phyloP scores from a whole-genome alignment of 2,113 vertebrate species.

The Heterochromis multidens region DNA sequence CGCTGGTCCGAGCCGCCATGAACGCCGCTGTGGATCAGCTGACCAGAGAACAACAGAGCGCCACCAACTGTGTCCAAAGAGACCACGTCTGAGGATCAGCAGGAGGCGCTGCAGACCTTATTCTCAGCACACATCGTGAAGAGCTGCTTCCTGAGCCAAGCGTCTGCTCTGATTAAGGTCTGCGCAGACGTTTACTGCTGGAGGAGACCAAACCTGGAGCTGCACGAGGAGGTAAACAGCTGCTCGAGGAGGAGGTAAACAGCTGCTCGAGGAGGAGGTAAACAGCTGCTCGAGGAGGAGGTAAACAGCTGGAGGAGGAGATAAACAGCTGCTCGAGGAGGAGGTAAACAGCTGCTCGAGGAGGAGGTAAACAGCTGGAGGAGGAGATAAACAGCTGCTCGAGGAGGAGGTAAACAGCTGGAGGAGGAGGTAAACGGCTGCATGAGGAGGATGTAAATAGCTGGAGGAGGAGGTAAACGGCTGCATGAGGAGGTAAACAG shows the following conservation, averaged over 20 bases:
- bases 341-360: too few relatives aligned
- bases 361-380: not conserved
- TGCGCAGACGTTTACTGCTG: not conserved
- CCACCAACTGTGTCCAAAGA: not conserved
- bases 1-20: slow-evolving; percentile 52
- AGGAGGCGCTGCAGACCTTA: not conserved
- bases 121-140: too few relatives aligned
- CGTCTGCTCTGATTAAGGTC: not conserved
- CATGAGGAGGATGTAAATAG: not conserved
- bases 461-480: not conserved
- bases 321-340: not conserved
- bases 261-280: not conserved
- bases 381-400: not conserved
- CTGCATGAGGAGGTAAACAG: not conserved
- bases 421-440: not conserved
- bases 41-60: slow-evolving; percentile 27
- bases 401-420: not conserved
- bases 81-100: not conserved
- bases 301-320: not conserved
- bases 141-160: not conserved
- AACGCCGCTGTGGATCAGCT: slow-evolving; percentile 53
- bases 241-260: not conserved
- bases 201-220: not conserved
- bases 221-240: not conserved
- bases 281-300: not conserved